phyloP scores from a whole-genome alignment of 2,113 vertebrate genomes.

The Apeltes quadracus region DNA sequence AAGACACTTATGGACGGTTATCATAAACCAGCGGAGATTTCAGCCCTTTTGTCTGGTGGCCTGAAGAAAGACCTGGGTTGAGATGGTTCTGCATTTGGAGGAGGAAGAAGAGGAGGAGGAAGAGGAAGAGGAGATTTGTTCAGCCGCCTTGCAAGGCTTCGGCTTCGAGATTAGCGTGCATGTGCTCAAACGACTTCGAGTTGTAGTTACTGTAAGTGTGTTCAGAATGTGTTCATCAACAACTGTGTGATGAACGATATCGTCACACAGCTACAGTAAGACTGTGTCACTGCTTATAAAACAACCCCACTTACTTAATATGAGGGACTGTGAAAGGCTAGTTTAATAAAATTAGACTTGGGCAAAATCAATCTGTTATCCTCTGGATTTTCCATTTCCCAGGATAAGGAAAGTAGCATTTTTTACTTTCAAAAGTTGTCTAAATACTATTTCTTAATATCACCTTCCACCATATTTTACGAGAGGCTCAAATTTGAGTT shows the following conservation, averaged over 20 bases:
- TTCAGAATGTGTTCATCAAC: neutral
- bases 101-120: neutral
- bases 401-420: neutral
- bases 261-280: neutral
- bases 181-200: neutral
- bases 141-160: neutral
- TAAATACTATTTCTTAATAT: neutral
- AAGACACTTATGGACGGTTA: neutral
- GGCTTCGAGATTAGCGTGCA: neutral
- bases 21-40: neutral
- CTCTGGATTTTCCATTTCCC: neutral
- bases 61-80: constrained; percentile 9
- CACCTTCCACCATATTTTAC: neutral
- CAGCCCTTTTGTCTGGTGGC: neutral
- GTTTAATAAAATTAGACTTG: neutral
- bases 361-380: neutral
- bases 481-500: neutral
- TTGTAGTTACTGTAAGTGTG: neutral
- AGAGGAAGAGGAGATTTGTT: neutral
- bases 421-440: neutral
- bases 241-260: neutral
- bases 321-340: neutral
- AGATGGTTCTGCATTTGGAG: neutral
- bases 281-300: neutral
- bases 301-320: neutral